Evolutionary conservation across 2,888 invertebrate species (phyloP).

Genomic region (Fabriciana adippe): DNA sequence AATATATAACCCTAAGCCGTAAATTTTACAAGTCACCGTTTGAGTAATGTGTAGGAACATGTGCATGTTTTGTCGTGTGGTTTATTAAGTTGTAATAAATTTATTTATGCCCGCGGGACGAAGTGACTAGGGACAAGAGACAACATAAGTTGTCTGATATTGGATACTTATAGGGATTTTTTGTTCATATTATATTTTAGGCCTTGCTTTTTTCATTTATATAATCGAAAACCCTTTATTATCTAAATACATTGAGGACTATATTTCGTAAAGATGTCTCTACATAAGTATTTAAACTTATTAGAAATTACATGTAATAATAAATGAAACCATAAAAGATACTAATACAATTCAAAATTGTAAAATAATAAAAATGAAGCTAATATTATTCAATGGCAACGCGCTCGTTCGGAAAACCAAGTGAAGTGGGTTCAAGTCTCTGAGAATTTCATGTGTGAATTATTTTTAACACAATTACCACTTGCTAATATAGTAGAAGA

Average conservation of each 20-base stretch:
- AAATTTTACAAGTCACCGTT: slow-evolving; percentile 64
- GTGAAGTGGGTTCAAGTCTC: no score
- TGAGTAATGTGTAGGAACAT: slow-evolving; percentile 70
- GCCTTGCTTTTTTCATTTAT: not conserved
- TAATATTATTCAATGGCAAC: no score
- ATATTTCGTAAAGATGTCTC: not conserved
- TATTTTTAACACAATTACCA: no score
- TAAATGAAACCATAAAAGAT: no score
- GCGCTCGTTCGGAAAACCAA: no score
- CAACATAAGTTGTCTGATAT: slow-evolving; percentile 13
- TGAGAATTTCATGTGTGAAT: no score
- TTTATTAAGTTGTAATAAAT: slow-evolving; percentile 78
- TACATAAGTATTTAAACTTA: not conserved
- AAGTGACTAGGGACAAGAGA: slow-evolving; percentile 52
- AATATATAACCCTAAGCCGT: slow-evolving; percentile 64
- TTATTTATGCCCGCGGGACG: slow-evolving; percentile 62
- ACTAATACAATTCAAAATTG: no score
- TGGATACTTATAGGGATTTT: slow-evolving; percentile 33
- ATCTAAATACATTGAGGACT: no score
- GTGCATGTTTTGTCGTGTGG: slow-evolving; percentile 69
- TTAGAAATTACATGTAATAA: not conserved
- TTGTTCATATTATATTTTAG: slow-evolving; percentile 30
- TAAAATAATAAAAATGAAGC: no score
- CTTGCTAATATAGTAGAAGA: no score
- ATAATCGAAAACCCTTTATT: no score